Evolutionary conservation across 2,888 invertebrate genomes (phyloP).

Genomic region (Leptarthrus brevirostris): DNA sequence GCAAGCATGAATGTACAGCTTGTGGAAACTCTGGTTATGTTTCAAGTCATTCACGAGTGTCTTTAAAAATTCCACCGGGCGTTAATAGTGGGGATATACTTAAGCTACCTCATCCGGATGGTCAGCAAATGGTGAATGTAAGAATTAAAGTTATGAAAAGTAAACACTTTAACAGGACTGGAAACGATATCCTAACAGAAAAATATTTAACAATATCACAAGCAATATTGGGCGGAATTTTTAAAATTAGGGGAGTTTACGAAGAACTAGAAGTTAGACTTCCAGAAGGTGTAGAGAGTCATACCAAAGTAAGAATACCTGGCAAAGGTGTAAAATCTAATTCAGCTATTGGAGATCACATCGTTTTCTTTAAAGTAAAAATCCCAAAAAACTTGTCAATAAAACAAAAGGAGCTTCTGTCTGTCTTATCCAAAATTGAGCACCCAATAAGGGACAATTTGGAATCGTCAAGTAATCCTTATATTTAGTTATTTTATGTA

Average conservation of each 20-base stretch:
- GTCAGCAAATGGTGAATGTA: slow-evolving; percentile 59
- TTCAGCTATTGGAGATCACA: slow-evolving; percentile 60
- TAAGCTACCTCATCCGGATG: slow-evolving; percentile 60
- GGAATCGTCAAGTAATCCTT: not conserved
- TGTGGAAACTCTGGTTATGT: slow-evolving; percentile 59
- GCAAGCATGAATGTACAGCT: slow-evolving; percentile 60
- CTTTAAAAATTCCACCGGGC: slow-evolving; percentile 60
- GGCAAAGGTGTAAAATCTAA: slow-evolving; percentile 60
- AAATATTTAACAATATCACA: slow-evolving; percentile 61
- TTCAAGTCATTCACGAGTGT: not conserved
- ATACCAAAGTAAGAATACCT: slow-evolving; percentile 59
- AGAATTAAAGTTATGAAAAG: slow-evolving; percentile 59
- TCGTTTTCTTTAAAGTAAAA: slow-evolving; percentile 61
- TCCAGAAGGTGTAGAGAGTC: slow-evolving; percentile 62
- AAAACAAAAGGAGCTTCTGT: slow-evolving; percentile 62
- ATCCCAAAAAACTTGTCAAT: slow-evolving; percentile 61
- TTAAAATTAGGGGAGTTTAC: slow-evolving; percentile 62
- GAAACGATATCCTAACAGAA: slow-evolving; percentile 61
- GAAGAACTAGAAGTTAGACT: slow-evolving; percentile 60
- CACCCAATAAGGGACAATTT: slow-evolving; percentile 60
- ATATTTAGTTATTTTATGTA: not conserved
- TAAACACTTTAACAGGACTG: slow-evolving; percentile 61
- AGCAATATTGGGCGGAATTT: slow-evolving; percentile 62
- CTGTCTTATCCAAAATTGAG: slow-evolving; percentile 61
- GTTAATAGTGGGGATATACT: slow-evolving; percentile 60